Conservation (phyloP, 1,140 invertebrate species). For the Neodiprion lecontei region DNA sequence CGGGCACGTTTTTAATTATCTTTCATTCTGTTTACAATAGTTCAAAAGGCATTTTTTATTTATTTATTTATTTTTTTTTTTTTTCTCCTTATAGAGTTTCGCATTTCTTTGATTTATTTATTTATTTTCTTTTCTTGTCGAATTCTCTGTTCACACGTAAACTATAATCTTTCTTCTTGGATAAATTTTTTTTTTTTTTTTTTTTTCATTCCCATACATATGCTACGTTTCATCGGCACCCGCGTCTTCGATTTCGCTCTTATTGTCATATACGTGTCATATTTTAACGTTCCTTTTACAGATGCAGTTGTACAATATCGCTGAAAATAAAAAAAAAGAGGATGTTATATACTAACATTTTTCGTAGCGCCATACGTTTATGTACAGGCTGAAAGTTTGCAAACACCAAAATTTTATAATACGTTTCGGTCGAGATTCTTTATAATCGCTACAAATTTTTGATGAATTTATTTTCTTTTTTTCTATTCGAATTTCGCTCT, state of each 20-base stretch:
- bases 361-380: too few species aligned
- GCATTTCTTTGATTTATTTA: constrained; percentile 9
- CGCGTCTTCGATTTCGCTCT: neutral
- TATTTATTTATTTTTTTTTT: constrained; percentile 15
- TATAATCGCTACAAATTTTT: too few species aligned
- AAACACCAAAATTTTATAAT: too few species aligned
- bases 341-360: too few species aligned
- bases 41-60: constrained; percentile 8
- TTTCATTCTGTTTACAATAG: constrained; percentile 1
- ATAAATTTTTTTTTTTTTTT: constrained; percentile 19
- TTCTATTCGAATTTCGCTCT: constrained; percentile 1
- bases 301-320: constrained; percentile 2
- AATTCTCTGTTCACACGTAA: neutral
- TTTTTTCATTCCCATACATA: neutral
- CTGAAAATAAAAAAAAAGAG: too few species aligned
- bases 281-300: neutral
- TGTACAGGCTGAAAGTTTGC: too few species aligned
- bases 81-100: constrained; percentile 8
- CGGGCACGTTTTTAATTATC: neutral
- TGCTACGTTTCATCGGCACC: neutral
- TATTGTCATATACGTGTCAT: neutral
- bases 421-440: too few species aligned
- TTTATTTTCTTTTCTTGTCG: constrained; percentile 17
- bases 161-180: too few species aligned
- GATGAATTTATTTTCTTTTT: too few species aligned